Evolutionary conservation across 2,888 invertebrate species (phyloP).

Genomic region (Ectemnius cavifrons): DNA sequence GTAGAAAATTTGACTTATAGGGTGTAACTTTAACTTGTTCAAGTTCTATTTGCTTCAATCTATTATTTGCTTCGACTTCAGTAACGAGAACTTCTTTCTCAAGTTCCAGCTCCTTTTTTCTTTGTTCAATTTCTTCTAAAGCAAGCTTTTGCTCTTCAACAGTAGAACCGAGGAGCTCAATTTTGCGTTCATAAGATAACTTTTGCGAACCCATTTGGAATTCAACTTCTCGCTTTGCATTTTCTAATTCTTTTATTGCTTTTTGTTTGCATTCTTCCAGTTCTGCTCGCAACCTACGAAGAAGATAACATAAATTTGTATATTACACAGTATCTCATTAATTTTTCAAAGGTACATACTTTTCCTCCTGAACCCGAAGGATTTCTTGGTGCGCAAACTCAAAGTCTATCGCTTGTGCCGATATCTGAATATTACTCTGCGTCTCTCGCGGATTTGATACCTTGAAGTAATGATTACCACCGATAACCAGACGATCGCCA

Average conservation of each 20-base stretch:
- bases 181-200: conserved; percentile 72
- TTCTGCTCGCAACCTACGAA: conserved; percentile 70
- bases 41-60: conserved; percentile 78
- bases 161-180: conserved; percentile 69
- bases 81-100: conserved; percentile 73
- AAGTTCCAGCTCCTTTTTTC: conserved; percentile 70
- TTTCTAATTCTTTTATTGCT: conserved; percentile 74
- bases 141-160: conserved; percentile 73
- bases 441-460: conserved; percentile 79
- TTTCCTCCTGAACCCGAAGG: conserved; percentile 79
- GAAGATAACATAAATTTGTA: not conserved
- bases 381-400: conserved; percentile 81
- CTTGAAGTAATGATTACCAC: conserved; percentile 81
- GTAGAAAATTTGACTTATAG: conserved; percentile 79
- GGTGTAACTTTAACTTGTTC: conserved; percentile 76
- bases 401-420: conserved; percentile 78
- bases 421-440: conserved; percentile 59
- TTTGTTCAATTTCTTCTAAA: conserved; percentile 70
- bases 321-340: not conserved
- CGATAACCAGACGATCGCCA: conserved; percentile 81
- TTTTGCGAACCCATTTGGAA: conserved; percentile 72
- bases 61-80: conserved; percentile 78
- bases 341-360: conserved; percentile 64
- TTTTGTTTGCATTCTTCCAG: conserved; percentile 75
- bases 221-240: conserved; percentile 73